phyloP scores from a whole-genome alignment of 2,888 invertebrate genomes.

The Acleris laterana region DNA sequence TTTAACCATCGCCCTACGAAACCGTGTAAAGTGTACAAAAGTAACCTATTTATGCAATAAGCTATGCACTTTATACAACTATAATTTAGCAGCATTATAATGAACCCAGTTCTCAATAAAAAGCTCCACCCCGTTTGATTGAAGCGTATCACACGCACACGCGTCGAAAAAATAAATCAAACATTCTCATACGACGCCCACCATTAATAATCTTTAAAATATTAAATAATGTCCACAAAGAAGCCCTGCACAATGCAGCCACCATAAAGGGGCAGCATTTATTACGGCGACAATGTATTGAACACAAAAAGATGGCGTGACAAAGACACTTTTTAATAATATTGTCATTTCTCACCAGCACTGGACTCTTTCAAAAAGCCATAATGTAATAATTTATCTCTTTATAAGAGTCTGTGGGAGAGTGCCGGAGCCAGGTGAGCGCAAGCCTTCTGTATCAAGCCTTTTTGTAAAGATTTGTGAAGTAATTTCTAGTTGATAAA shows the following conservation, averaged over 20 bases:
- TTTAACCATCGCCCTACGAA: no score
- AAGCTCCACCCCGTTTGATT: conserved; percentile 55
- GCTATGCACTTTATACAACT: no score
- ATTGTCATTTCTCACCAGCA: conserved; percentile 85
- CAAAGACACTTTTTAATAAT: conserved; percentile 85
- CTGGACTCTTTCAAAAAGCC: conserved; percentile 84
- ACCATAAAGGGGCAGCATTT: conserved; percentile 83
- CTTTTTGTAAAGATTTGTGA: conserved; percentile 33
- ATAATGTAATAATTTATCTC: conserved; percentile 84
- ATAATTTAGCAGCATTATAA: no score
- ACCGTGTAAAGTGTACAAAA: no score
- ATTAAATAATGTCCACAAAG: conserved; percentile 84
- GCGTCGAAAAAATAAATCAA: conserved; percentile 85
- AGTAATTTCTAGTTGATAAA: conserved; percentile 13
- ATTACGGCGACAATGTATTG: conserved; percentile 84
- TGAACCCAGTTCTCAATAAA: no score
- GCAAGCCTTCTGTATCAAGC: conserved; percentile 56
- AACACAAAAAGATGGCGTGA: conserved; percentile 84
- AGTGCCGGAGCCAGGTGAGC: conserved; percentile 75
- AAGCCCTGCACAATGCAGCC: conserved; percentile 76
- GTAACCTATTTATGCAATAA: no score
- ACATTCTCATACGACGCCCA: conserved; percentile 78
- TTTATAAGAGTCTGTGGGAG: conserved; percentile 82
- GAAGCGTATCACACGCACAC: conserved; percentile 76
- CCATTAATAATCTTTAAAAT: conserved; percentile 84